Evolutionary conservation across 2,113 vertebrate species (phyloP).

Genomic region (Oceanites oceanicus): DNA sequence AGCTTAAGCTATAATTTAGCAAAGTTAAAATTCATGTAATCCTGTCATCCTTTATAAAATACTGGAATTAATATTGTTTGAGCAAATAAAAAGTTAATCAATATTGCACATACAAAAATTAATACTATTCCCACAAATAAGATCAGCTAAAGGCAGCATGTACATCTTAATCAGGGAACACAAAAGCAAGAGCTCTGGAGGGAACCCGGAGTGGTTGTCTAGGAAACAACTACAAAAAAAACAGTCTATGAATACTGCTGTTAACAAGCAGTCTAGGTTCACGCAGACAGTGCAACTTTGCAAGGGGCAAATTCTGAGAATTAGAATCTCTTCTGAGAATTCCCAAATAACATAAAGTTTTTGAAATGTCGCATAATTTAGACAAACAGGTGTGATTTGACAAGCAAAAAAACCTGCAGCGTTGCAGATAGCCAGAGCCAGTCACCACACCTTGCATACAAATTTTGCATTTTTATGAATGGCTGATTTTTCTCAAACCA

Average conservation of each 20-base stretch:
- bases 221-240: constrained; percentile 27
- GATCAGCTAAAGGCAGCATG: constrained; percentile 29
- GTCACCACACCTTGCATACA: not conserved
- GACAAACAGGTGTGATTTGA: not conserved
- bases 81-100: constrained; percentile 52
- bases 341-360: not conserved
- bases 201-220: constrained; percentile 46
- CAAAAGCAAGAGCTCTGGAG: constrained; percentile 30
- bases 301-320: not conserved
- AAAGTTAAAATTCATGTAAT: constrained; percentile 43
- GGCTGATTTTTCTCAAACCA: not conserved
- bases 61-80: constrained; percentile 19
- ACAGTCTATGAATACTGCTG: not conserved
- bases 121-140: constrained; percentile 6
- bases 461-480: not conserved
- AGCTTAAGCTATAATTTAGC: constrained; percentile 25
- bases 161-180: constrained; percentile 24
- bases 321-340: not conserved
- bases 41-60: constrained; percentile 24
- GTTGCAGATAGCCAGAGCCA: not conserved
- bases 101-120: not conserved
- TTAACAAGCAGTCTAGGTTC: constrained; percentile 29
- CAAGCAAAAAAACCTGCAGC: not conserved
- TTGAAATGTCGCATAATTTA: not conserved
- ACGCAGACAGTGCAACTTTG: not conserved